These are phyloP conservation scores for Oryzias dopingdopingensis DNA, from an alignment of 2,797 vertebrate genomes.

Conservation along the genomic window DNA sequence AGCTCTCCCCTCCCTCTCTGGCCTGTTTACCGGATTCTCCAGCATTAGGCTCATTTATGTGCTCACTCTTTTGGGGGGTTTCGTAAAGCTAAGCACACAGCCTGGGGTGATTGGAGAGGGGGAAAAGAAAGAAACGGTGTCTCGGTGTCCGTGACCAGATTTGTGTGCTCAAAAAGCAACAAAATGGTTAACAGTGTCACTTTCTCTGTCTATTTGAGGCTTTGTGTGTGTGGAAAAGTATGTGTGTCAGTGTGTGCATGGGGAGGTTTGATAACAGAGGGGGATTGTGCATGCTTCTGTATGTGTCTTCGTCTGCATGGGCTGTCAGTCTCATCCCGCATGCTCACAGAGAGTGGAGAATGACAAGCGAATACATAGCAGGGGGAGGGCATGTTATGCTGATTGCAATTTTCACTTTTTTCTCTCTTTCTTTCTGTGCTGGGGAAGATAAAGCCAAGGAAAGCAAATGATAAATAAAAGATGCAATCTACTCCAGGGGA, in stretches of 20 bases:
- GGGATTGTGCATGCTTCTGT: conserved; percentile 52
- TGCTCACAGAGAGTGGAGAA: conserved; percentile 84
- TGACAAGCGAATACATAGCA: conserved; percentile 86
- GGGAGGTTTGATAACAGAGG: conserved; percentile 55
- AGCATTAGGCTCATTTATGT: conserved; percentile 73
- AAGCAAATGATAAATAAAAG: conserved; percentile 95
- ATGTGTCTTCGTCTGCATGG: conserved; percentile 63
- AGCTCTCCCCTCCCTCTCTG: conserved; percentile 68
- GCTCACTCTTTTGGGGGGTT: conserved; percentile 59
- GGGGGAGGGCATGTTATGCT: conserved; percentile 93
- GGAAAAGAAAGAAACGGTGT: conserved; percentile 28
- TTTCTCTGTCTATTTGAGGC: conserved; percentile 34
- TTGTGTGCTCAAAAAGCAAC: conserved; percentile 33
- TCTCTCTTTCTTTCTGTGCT: conserved; percentile 44
- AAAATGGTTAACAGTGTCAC: conserved; percentile 46
- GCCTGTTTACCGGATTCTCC: conserved; percentile 79
- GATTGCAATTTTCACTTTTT: conserved; percentile 88
- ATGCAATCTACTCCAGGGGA: conserved; percentile 88
- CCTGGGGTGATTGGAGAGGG: conserved; percentile 9
- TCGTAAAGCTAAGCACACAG: conserved; percentile 47
- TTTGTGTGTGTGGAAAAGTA: conserved; percentile 34
- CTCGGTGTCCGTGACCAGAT: conserved; percentile 12
- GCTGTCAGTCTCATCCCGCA: conserved; percentile 86
- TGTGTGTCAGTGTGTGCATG: conserved; percentile 33
- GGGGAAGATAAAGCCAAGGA: conserved; percentile 90